Percentiles rank a stretch among this genome's conserved stretches.
Evolutionary conservation across 2,797 vertebrate genomes (phyloP).

Genomic region (Anolis apletophallus): DNA sequence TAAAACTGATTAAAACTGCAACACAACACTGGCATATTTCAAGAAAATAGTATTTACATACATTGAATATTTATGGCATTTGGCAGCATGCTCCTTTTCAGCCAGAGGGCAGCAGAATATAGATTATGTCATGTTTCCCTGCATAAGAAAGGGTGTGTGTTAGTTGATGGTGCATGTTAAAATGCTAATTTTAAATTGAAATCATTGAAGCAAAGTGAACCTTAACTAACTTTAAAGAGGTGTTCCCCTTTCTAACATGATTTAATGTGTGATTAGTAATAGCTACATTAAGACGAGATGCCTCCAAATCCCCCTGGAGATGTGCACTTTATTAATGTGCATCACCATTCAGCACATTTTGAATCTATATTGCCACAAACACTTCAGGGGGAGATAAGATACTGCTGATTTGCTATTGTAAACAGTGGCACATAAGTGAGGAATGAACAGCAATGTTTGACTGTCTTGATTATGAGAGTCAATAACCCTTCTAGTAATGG

Average conservation of each 20-base stretch:
- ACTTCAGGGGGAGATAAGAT: conserved; percentile 28
- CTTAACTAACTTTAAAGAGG: conserved; percentile 62
- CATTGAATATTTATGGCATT: conserved; percentile 48
- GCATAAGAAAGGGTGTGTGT: conserved; percentile 24
- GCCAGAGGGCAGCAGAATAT: conserved; percentile 54
- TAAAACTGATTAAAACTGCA: conserved; percentile 49
- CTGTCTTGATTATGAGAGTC: conserved; percentile 19
- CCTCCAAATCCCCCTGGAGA: conserved; percentile 50
- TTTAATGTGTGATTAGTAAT: conserved; percentile 52
- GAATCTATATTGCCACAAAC: conserved; percentile 34
- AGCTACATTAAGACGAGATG: conserved; percentile 51
- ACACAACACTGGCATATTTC: conserved; percentile 55
- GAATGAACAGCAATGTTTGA: conserved; percentile 47
- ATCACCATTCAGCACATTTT: conserved; percentile 53
- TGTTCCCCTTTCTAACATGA: conserved; percentile 58
- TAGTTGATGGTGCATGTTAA: conserved; percentile 47
- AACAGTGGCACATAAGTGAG: conserved; percentile 45
- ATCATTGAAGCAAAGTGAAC: conserved; percentile 53
- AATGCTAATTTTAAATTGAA: conserved; percentile 56
- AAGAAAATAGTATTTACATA: conserved; percentile 61
- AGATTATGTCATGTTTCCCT: conserved; percentile 9
- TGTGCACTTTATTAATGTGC: conserved; percentile 42
- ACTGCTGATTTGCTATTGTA: conserved; percentile 58
- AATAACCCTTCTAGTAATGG: conserved; percentile 37
- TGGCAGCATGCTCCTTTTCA: conserved; percentile 40